Evolutionary conservation across 2,888 invertebrate genomes (phyloP), one percentile per base, ranked within the genome.

Genomic region (Platypus cylindrus): DNA sequence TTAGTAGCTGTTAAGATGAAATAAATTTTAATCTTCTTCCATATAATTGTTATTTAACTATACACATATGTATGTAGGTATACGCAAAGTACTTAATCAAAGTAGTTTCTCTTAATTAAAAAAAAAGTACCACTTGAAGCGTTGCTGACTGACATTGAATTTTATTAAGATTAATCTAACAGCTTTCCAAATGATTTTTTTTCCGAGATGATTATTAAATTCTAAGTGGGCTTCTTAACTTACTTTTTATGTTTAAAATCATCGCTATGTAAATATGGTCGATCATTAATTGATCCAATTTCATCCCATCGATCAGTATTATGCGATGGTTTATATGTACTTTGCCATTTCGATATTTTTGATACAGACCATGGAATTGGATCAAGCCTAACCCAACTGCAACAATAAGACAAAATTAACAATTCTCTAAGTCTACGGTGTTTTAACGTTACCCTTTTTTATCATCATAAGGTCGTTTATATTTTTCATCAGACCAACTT

Each of bases 351-450:
- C 2, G 81, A 78, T 43, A 82, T 76, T 61, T 82, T 81, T 46
- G 81, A 80, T 8, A 78, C 71, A 0, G 81, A 80, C 82, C 82
- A 83, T 1, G 82, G 81, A 3, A 83, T 71, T 3, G 75, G 80
- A 45, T 83, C 82, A 35, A 83, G 57, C 1, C 78, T 74, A 0
- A 83, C 79, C 83, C 83, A 83, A 3, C 42, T 42, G 32, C 12
- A 40, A 36, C n/a, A 24, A 11, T 24, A 11, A 24, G n/a, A 20
- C n/a, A 24, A 24, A 24, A 24, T n/a, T 24, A 24, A n/a, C 5
- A 24, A 7, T 11, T 26, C 5, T 26, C 7, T 7, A 5, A n/a
- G 26, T 5, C n/a, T n/a, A n/a, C n/a, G n/a, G n/a, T n/a, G n/a
- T n/a, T n/a, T n/a, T 15, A 17, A 20, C 33, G 13, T n/a, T 23